These are phyloP conservation scores for Xiphophorus maculatus DNA, from an alignment of 2,113 vertebrate species.

Conservation along the genomic window DNA sequence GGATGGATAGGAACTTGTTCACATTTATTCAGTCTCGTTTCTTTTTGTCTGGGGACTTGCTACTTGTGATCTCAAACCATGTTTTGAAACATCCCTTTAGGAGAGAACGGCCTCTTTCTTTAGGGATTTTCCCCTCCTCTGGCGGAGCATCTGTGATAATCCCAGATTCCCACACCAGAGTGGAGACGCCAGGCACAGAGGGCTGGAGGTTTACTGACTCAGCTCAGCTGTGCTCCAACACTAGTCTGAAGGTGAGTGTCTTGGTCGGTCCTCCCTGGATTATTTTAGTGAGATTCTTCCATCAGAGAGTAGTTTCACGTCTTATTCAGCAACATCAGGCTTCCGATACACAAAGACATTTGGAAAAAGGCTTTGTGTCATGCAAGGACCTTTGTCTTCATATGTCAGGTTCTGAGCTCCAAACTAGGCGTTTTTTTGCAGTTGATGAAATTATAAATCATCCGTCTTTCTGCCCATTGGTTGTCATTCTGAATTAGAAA, in stretches of 20 bases:
- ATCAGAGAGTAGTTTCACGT: background rate
- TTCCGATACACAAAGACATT: background rate
- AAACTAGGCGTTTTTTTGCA: too few species aligned
- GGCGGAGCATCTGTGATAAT: conserved; percentile 79
- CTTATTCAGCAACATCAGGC: background rate
- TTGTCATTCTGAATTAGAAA: background rate
- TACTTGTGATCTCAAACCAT: background rate
- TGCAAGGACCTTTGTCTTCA: background rate
- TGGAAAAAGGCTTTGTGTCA: background rate
- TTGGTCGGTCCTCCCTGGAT: background rate
- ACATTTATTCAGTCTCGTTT: background rate
- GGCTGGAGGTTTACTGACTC: conserved; percentile 91
- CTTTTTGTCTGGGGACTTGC: background rate
- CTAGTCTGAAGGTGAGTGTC: conserved; percentile 92
- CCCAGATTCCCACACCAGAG: conserved; percentile 84
- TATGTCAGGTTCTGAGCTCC: too few species aligned
- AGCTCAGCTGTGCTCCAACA: conserved; percentile 87
- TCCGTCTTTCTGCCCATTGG: background rate
- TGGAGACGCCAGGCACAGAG: conserved; percentile 84
- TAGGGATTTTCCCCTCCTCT: conserved; percentile 89
- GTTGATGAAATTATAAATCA: too few species aligned
- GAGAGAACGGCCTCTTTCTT: conserved; percentile 94
- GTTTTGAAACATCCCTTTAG: conserved; percentile 60
- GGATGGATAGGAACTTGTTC: background rate
- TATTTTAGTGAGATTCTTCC: background rate